Conservation (phyloP, 2,797 vertebrate species). For the Eulemur rubriventer region DNA sequence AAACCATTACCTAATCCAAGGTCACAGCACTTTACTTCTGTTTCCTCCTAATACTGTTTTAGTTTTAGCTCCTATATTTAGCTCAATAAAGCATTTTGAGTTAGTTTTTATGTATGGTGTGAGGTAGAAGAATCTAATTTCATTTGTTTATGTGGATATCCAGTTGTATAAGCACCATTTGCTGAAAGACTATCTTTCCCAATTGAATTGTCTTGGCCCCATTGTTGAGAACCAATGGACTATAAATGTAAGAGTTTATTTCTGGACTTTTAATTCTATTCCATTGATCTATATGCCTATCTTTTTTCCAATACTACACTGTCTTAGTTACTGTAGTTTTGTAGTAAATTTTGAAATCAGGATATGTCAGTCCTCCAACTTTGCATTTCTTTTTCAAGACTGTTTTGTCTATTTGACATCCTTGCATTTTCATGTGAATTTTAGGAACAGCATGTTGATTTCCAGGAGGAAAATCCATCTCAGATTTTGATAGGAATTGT, state of each 20-base stretch:
- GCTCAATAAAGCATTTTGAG: background rate
- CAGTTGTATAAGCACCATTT: background rate
- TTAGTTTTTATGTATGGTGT: background rate
- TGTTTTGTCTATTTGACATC: background rate
- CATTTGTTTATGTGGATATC: background rate
- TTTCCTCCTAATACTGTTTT: background rate
- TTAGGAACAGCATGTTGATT: background rate
- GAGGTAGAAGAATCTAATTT: background rate
- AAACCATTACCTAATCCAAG: background rate
- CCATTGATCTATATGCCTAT: background rate
- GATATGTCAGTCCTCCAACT: background rate
- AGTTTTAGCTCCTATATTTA: background rate
- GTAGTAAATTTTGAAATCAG: background rate
- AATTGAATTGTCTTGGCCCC: background rate
- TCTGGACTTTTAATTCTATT: background rate
- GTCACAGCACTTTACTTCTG: background rate
- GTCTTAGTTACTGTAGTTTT: background rate
- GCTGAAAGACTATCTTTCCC: background rate
- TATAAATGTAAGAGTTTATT: background rate
- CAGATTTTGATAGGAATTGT: background rate
- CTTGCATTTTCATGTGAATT: background rate
- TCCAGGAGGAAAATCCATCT: background rate
- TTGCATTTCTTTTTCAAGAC: background rate
- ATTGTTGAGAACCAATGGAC: background rate
- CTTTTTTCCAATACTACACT: background rate